These are phyloP conservation scores for Polymixis flavicincta DNA, from an alignment of 2,888 invertebrate genomes.

Conservation along the genomic window DNA sequence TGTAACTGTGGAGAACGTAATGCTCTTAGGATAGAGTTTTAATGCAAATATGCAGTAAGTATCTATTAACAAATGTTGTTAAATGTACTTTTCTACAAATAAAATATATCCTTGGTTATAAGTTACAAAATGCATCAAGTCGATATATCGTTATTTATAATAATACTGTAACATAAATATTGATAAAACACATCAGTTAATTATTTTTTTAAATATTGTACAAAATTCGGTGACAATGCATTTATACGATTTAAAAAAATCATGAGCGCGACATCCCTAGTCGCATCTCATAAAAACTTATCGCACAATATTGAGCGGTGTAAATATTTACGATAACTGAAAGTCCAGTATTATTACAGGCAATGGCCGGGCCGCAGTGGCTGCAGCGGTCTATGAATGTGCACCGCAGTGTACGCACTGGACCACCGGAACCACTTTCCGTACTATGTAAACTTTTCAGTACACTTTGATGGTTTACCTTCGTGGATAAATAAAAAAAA, in stretches of 20 bases:
- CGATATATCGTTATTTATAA: background rate
- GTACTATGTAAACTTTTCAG: constrained; percentile 64
- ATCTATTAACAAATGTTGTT: constrained; percentile 40
- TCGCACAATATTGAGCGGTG: constrained; percentile 74
- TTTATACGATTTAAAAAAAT: background rate
- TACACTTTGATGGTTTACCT: constrained; percentile 62
- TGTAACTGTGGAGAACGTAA: constrained; percentile 51
- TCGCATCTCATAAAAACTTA: constrained; percentile 74
- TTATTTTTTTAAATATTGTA: no score
- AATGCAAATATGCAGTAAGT: constrained; percentile 60
- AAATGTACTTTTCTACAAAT: constrained; percentile 4
- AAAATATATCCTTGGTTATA: background rate
- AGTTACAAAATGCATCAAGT: background rate
- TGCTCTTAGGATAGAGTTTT: constrained; percentile 41
- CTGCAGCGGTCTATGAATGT: constrained; percentile 17
- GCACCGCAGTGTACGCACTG: constrained; percentile 19
- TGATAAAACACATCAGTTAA: no score
- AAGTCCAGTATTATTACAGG: constrained; percentile 74
- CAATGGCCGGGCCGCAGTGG: background rate
- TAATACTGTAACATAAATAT: background rate
- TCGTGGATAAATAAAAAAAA: no score
- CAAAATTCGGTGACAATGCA: background rate
- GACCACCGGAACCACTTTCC: constrained; percentile 71
- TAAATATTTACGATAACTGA: constrained; percentile 82
- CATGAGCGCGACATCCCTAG: constrained; percentile 63